A percentile compares a stretch with the other conserved stretches of the same genome.
phyloP scores from a whole-genome alignment of 2,113 vertebrate genomes.

The Synodontis membranacea region DNA sequence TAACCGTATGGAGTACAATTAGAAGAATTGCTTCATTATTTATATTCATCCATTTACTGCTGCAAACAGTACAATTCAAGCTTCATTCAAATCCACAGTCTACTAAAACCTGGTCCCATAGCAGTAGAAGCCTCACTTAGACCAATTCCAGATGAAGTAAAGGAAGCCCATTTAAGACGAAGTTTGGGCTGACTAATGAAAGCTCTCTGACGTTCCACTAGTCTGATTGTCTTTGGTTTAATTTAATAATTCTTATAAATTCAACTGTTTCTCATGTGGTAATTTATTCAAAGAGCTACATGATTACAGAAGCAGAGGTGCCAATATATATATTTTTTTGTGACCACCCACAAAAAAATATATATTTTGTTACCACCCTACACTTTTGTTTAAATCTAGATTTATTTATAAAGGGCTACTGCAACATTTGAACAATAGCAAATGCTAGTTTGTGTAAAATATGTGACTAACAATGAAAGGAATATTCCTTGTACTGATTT shows the following conservation, averaged over 20 bases:
- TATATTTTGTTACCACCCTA: no score
- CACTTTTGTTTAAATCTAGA: not conserved
- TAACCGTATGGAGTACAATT: not conserved
- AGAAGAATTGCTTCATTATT: not conserved
- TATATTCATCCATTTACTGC: not conserved
- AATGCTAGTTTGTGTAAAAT: not conserved
- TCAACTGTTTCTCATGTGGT: conserved; percentile 1
- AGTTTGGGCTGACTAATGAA: not conserved
- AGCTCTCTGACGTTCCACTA: conserved; percentile 40
- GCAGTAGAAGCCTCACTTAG: not conserved
- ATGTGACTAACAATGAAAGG: not conserved
- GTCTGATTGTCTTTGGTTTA: conserved; percentile 58
- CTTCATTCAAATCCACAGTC: not conserved
- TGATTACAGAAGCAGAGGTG: not conserved
- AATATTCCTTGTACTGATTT: not conserved
- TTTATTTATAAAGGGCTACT: not conserved
- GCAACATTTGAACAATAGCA: not conserved
- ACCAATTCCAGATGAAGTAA: not conserved
- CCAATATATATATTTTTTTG: no score
- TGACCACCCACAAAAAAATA: no score
- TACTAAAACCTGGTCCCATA: conserved; percentile 38
- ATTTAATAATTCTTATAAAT: not conserved
- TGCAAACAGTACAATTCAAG: conserved; percentile 15
- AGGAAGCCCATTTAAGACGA: not conserved
- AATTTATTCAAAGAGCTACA: not conserved